Base-by-base conservation (phyloP, 2,888 invertebrate genomes). In the Drosophila atroscutellata region DNA sequence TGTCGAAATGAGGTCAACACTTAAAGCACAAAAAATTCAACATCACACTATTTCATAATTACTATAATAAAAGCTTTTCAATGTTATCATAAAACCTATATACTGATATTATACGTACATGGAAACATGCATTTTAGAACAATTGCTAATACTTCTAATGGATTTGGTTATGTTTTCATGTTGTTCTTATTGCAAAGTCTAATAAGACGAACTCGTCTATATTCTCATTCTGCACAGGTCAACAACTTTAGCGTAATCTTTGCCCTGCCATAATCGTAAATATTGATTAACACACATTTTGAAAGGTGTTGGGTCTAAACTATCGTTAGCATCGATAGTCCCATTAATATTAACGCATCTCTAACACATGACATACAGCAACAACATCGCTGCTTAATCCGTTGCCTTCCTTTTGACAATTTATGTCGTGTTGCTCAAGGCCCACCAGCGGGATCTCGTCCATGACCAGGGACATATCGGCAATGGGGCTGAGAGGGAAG, bases 381-480 rank as follows among this genome's bases (percentile, higher is more conserved):
- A 20, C 45, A 49, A 49, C 37, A 70, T 72, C 60, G 67, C 59
- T 66, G 72, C 63, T 58, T 86, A 86, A 86, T 79, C 86, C 80
- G 76, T 80, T 79, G 84, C 73, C 81, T 82, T 80, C 80, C 73
- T 80, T 85, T 77, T 77, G 77, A 81, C 77, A 86, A 88, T 86
- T 86, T 86, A 86, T 86, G 86, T 66, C 65, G 61, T 57, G 15
- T 55, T 56, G 68, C 63, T 58, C 58, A 32, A 56, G 70, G 55
- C 55, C 18, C 45, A 65, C 75, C 65, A 55, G 51, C 24, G 67
- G 78, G 74, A 70, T 42, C 28, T 7, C 58, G 55, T 49, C 49
- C 47, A 56, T 65, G 61, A 61, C 72, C 61, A 30, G 70, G 59
- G 70, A 74, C 3, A 51, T 47, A 28, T 30, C 20, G 30, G 24